Conservation (phyloP, 2,113 vertebrate species). For the Leucosticte australis region DNA sequence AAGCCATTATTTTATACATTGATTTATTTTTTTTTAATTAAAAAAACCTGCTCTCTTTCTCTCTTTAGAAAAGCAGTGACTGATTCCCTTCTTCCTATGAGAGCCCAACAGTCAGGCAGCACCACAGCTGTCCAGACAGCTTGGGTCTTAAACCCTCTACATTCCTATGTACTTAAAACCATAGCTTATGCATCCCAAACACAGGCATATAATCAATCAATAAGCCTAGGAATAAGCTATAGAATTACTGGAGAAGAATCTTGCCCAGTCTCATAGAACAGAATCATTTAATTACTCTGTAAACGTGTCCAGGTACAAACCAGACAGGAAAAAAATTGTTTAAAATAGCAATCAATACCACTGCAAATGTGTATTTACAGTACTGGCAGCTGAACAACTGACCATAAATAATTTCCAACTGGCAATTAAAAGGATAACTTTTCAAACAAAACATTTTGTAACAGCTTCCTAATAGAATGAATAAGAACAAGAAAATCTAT, state of each 20-base stretch:
- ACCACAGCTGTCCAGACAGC: background rate
- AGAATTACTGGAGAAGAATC: background rate
- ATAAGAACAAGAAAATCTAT: background rate
- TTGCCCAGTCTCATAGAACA: background rate
- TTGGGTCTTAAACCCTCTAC: background rate
- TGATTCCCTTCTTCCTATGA: background rate
- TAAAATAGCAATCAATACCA: background rate
- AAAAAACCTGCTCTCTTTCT: background rate
- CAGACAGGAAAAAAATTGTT: background rate
- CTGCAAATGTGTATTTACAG: background rate
- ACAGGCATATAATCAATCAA: background rate
- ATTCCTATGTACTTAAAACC: background rate
- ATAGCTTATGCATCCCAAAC: background rate
- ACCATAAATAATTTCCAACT: background rate
- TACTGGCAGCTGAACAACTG: background rate
- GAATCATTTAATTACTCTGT: background rate
- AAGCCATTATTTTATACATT: background rate
- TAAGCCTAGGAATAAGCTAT: background rate
- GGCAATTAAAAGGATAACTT: background rate
- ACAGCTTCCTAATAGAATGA: background rate
- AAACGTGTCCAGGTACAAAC: background rate
- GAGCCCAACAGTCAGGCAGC: background rate
- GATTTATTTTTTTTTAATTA: fast-evolving
- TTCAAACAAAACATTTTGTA: background rate
- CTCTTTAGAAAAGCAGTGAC: background rate